Evolutionary conservation across 2,888 invertebrate species (phyloP).

Genomic region (Drosophila vallismaia): DNA sequence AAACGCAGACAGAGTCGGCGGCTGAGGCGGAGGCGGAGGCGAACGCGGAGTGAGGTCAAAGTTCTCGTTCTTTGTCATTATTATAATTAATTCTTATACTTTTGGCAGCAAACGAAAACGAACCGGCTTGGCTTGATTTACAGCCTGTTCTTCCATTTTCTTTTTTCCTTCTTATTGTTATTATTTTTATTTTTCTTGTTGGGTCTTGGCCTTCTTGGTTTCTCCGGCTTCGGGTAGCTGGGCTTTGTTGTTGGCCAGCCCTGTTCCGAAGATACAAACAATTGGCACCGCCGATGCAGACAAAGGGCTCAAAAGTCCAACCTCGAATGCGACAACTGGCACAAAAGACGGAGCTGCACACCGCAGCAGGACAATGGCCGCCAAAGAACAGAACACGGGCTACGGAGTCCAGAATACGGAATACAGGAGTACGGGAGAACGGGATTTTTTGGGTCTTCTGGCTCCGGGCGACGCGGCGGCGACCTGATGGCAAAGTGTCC

Average conservation of each 20-base stretch:
- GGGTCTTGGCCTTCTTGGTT: conserved; percentile 8
- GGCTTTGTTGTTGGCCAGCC: conserved; percentile 20
- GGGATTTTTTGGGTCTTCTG: conserved; percentile 44
- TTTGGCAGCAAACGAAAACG: conserved; percentile 51
- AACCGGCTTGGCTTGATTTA: conserved; percentile 61
- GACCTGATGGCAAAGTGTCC: conserved; percentile 84
- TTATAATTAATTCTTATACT: conserved; percentile 59
- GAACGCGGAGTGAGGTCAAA: conserved; percentile 11
- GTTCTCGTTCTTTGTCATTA: conserved; percentile 44
- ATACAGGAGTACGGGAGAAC: background rate
- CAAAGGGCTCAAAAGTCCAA: conserved; percentile 46
- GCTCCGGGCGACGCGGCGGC: conserved; percentile 66
- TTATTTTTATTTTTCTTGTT: conserved; percentile 17
- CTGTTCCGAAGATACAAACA: conserved; percentile 61
- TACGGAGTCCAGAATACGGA: background rate
- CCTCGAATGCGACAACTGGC: conserved; percentile 54
- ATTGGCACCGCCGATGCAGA: conserved; percentile 51
- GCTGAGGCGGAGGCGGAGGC: too few species aligned
- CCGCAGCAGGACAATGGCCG: conserved; percentile 52
- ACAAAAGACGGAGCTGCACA: conserved; percentile 32
- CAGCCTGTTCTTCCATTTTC: conserved; percentile 41
- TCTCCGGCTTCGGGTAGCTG: conserved; percentile 2
- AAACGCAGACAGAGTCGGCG: too few species aligned
- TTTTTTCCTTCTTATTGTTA: conserved; percentile 14
- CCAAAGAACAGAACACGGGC: background rate